Conservation (phyloP, 2,797 vertebrate genomes). For the Pyrocephalus nanus region DNA sequence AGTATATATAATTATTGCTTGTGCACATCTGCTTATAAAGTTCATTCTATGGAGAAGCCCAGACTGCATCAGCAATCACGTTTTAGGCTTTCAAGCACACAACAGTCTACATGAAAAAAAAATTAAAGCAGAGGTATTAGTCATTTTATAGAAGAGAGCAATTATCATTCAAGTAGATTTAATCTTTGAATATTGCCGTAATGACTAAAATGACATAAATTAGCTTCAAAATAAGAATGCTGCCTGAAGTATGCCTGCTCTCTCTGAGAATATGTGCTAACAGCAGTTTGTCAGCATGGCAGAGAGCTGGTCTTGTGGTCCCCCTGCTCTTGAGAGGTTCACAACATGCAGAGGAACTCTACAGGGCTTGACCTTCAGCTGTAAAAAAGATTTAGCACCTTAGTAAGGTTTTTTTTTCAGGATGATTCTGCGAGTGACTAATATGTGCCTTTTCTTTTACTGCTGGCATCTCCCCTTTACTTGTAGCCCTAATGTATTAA, state of each 20-base stretch:
- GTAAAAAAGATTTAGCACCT: not conserved
- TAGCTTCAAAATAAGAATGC: not conserved
- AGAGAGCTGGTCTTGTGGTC: not conserved
- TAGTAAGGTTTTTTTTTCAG: not conserved
- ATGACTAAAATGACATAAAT: conserved; percentile 2
- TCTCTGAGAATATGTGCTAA: not conserved
- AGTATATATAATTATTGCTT: not conserved
- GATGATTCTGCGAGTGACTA: not conserved
- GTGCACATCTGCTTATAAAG: not conserved
- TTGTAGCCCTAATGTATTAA: not conserved
- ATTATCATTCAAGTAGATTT: not conserved
- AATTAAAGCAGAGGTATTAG: not conserved
- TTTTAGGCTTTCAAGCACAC: conserved; percentile 5
- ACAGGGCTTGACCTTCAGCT: not conserved
- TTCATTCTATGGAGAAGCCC: not conserved
- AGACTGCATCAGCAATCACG: not conserved
- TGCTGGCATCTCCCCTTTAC: not conserved
- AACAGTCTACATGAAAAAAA: not conserved
- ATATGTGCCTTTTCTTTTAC: not conserved
- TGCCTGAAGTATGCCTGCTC: not conserved
- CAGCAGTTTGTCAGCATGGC: not conserved
- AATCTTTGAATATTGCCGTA: not conserved
- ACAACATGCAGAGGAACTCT: rapidly evolving
- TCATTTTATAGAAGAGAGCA: conserved; percentile 25
- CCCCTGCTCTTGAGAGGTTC: not conserved